A percentile compares a stretch with the other conserved stretches of the same genome.
phyloP scores from a whole-genome alignment of 2,797 vertebrate species.

The Ibycter americanus region DNA sequence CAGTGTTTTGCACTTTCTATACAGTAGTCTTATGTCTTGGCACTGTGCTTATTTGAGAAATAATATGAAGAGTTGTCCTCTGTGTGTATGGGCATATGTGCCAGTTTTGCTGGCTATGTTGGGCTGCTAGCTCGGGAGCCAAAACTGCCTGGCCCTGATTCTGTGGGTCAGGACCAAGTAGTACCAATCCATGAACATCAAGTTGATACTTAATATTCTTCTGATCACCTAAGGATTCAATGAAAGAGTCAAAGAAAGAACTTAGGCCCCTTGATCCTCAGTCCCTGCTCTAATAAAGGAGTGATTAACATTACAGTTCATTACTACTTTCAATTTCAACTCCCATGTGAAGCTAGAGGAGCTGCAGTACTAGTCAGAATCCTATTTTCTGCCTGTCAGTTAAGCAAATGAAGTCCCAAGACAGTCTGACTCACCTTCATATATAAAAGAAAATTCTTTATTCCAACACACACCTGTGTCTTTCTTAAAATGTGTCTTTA shows the following conservation, averaged over 20 bases:
- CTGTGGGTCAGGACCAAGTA: neutral
- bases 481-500: conserved; percentile 28
- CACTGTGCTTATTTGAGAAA: neutral
- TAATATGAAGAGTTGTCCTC: neutral
- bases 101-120: neutral
- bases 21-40: neutral
- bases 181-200: neutral
- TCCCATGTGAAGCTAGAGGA: conserved; percentile 26
- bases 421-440: conserved; percentile 25
- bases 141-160: neutral
- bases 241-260: conserved; percentile 1
- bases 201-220: neutral
- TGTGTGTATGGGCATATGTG: rapidly evolving
- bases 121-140: neutral
- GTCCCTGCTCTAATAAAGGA: conserved; percentile 43
- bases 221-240: neutral
- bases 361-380: conserved; percentile 9
- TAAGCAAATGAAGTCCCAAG: conserved; percentile 49
- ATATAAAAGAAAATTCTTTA: conserved; percentile 11
- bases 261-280: neutral
- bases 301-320: conserved; percentile 53
- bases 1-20: neutral
- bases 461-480: neutral
- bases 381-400: conserved; percentile 54
- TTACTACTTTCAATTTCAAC: conserved; percentile 50